Conservation (phyloP, 2,797 vertebrate genomes). For the Pristis pectinata region DNA sequence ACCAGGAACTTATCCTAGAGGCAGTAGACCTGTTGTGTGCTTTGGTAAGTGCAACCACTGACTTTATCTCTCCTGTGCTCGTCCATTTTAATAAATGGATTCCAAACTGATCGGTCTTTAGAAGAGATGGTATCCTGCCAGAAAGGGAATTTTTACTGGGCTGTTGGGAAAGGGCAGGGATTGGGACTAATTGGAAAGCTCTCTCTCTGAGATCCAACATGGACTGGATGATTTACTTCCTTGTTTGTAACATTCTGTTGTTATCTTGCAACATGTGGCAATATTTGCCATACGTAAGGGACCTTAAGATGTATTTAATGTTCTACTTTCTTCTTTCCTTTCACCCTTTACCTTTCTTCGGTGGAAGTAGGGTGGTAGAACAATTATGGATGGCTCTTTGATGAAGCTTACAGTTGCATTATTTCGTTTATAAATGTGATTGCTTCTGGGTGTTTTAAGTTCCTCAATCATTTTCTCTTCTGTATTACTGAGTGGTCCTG, state of each 20-base stretch:
- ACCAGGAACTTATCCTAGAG: conserved; percentile 91
- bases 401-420: not conserved
- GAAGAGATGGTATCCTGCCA: too few relatives aligned
- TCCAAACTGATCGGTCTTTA: not conserved
- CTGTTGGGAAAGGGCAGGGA: not conserved
- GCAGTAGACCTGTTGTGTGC: conserved; percentile 93
- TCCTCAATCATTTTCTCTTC: not conserved
- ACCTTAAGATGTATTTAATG: not conserved
- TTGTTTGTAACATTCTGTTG: not conserved
- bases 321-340: not conserved
- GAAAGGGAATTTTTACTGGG: not conserved
- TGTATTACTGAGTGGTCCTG: not conserved
- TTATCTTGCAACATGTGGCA: not conserved
- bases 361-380: too few relatives aligned
- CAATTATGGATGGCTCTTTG: not conserved
- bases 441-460: not conserved
- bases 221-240: not conserved
- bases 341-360: too few relatives aligned
- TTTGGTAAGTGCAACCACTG: conserved; percentile 71
- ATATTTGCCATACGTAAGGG: too few relatives aligned
- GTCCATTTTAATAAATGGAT: not conserved
- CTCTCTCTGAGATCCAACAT: not conserved
- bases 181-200: not conserved
- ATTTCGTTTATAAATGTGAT: not conserved
- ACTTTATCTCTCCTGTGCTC: not conserved